Base-by-base conservation (phyloP, 1,140 invertebrate genomes). In the Pissodes strobi region DNA sequence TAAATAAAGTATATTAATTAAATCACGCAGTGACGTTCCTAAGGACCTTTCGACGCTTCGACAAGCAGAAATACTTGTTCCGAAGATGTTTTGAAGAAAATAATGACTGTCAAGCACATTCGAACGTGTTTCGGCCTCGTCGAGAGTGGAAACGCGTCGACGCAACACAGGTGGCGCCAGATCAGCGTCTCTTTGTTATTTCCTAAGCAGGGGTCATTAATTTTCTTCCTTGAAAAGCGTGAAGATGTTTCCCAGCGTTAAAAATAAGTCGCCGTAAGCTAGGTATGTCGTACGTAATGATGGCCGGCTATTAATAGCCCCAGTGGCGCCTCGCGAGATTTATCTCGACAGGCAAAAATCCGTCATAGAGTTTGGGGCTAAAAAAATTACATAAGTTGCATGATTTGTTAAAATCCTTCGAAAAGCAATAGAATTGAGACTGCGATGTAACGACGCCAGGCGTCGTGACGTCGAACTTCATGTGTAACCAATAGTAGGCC, bases 41-140 rank as follows among this genome's bases (percentile, higher is more conserved):
- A 43, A 57, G 18, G 19, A 57, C 21, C 53, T 57, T 57, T 57
- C 38, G 27, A 43, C 38, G 19, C 39, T n/a, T n/a, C n/a, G n/a
- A n/a, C n/a, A n/a, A n/a, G n/a, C 17, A 25, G 12, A 39, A 13
- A 17, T 21, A 55, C 52, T 25, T 55, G 52, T 55, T 55, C 21
- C n/a, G 12, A 55, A 39, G 53, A 57, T 45, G 53, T 57, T 55
- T 43, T 57, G 21, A 43, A 57, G 53, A 41, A 57, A 57, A 57
- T 57, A 57, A 57, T 57, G 53, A 43, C 13, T 45, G 53, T 57
- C 53, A 43, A 57, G 53, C 39, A 45, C 39, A 38, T 57, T 43
- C 21, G 22, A 51, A 51, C 22, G 27, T 27, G 13, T 51, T 30
- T 51, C 23, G 22, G 19, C 22, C 19, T 48, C 45, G 19, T 48